Percentiles rank a stretch among this genome's conserved stretches.
Conservation (phyloP, 92 coral and sea anemone species). For the Hydrozoanthus gracilis region DNA sequence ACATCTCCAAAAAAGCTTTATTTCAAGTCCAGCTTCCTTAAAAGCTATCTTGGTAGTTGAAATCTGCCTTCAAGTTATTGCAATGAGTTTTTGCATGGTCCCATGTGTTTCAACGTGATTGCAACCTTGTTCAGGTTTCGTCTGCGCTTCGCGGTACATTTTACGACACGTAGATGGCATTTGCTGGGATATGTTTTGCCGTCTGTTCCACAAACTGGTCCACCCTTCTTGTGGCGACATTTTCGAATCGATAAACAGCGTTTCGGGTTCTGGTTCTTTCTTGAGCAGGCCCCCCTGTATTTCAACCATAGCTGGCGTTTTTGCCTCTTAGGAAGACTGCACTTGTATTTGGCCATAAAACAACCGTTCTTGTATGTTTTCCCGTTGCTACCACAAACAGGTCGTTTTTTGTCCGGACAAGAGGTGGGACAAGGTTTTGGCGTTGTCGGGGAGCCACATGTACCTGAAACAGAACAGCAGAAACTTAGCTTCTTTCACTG, state of each 20-base stretch:
- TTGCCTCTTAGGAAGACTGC: constrained; percentile 69
- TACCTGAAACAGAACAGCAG: constrained; percentile 58
- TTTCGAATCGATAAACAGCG: constrained; percentile 74
- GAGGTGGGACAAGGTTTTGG: constrained; percentile 74
- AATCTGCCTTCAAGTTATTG: no score
- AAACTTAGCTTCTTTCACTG: neutral
- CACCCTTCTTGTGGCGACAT: constrained; percentile 65
- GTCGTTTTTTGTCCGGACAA: constrained; percentile 72
- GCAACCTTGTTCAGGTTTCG: constrained; percentile 31
- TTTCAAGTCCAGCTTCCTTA: no score
- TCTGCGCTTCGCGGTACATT: constrained; percentile 73
- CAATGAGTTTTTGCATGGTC: constrained; percentile 30
- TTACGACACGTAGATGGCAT: constrained; percentile 84
- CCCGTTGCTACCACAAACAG: constrained; percentile 86
- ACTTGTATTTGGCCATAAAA: constrained; percentile 72
- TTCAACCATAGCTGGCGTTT: constrained; percentile 65
- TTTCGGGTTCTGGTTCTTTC: constrained; percentile 55
- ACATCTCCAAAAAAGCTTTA: no score
- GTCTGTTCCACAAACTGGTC: constrained; percentile 89
- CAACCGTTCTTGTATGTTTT: constrained; percentile 92
- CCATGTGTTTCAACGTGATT: constrained; percentile 62
- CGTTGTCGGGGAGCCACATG: constrained; percentile 70
- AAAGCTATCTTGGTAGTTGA: no score
- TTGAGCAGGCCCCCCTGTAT: constrained; percentile 64
- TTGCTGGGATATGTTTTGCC: constrained; percentile 87